A percentile compares a stretch with the other conserved stretches of the same genome.
Conservation (phyloP, 2,888 invertebrate species). For the Pycnomerus fuliginosus region DNA sequence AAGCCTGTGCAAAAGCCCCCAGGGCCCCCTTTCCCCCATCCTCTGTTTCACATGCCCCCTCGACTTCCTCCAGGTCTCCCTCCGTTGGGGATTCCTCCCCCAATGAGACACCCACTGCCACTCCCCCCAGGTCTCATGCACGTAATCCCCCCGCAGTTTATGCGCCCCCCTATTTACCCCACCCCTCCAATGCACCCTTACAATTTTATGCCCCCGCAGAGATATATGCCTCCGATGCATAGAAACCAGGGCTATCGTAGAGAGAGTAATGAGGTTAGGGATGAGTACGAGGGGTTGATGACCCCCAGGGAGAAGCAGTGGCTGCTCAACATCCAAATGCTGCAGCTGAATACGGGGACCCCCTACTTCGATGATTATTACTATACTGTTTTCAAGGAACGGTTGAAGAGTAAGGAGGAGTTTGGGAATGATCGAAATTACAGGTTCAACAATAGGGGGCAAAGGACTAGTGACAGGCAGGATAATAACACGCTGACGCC, state of each 20-base stretch:
- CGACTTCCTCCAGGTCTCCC: constrained; percentile 50
- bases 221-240: constrained; percentile 40
- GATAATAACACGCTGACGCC: constrained; percentile 57
- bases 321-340: constrained; percentile 91
- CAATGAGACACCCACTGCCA: constrained; percentile 35
- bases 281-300: constrained; percentile 93
- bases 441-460: constrained; percentile 54
- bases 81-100: constrained; percentile 51
- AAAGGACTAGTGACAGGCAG: constrained; percentile 50
- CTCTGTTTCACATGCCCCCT: constrained; percentile 26
- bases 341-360: constrained; percentile 91
- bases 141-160: constrained; percentile 29
- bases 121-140: constrained; percentile 42
- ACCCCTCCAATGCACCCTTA: constrained; percentile 35
- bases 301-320: constrained; percentile 92
- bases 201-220: constrained; percentile 43
- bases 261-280: too few relatives aligned
- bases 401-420: constrained; percentile 57
- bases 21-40: constrained; percentile 10
- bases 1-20: constrained; percentile 40
- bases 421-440: constrained; percentile 64
- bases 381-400: constrained; percentile 76
- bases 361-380: constrained; percentile 98
- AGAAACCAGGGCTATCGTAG: too few relatives aligned
- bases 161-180: constrained; percentile 24